phyloP scores from a whole-genome alignment of 1,140 invertebrate genomes.

The Agrilus planipennis region DNA sequence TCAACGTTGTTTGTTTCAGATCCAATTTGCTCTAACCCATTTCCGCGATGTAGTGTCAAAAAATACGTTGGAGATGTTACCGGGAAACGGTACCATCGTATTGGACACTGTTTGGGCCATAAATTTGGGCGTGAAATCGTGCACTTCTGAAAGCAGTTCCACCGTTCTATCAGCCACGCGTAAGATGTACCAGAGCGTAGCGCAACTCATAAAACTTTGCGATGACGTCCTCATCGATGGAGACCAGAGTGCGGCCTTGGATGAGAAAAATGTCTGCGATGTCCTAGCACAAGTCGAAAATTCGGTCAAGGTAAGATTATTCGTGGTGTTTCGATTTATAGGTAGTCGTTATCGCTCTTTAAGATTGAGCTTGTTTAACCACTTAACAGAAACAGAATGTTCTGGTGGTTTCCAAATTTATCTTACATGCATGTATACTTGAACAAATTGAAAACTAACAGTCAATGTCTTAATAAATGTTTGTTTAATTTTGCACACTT shows the following conservation, averaged over 20 bases:
- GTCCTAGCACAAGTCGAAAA: constrained; percentile 66
- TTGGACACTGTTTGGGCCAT: constrained; percentile 84
- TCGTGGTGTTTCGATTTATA: no score
- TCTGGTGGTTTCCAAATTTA: no score
- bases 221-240: constrained; percentile 74
- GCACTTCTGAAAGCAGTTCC: constrained; percentile 26
- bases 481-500: no score
- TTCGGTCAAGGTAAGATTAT: constrained; percentile 59
- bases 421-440: no score
- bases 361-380: no score
- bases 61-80: constrained; percentile 82
- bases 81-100: constrained; percentile 83
- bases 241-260: constrained; percentile 48
- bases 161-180: constrained; percentile 63
- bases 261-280: constrained; percentile 62
- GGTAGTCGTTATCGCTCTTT: no score
- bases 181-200: constrained; percentile 75
- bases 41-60: constrained; percentile 85
- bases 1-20: constrained; percentile 40
- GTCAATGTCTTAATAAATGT: no score
- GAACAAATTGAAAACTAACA: no score
- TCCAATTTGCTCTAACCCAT: constrained; percentile 16
- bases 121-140: constrained; percentile 48
- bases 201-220: constrained; percentile 76
- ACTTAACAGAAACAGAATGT: no score